phyloP scores from a whole-genome alignment of 2,797 vertebrate genomes.

The Distichodus sexfasciatus region DNA sequence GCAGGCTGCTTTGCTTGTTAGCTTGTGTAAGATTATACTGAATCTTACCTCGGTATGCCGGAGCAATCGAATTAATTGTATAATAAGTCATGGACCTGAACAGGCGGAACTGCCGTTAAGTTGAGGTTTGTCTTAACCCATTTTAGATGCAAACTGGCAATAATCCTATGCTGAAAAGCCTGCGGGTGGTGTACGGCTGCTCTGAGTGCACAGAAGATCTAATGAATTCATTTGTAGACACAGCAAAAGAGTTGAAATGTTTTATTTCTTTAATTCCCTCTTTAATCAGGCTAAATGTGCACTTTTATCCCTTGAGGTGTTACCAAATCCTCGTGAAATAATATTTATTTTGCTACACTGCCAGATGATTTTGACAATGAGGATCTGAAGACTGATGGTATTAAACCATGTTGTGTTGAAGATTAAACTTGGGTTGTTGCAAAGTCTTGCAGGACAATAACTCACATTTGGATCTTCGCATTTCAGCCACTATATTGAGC shows the following conservation, averaged over 20 bases:
- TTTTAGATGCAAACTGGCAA: constrained; percentile 10
- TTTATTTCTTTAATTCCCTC: neutral
- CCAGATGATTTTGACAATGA: constrained; percentile 6
- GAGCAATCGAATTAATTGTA: constrained; percentile 1
- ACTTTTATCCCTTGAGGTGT: constrained; percentile 9
- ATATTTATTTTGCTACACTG: constrained; percentile 19
- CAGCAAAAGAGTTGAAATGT: constrained; percentile 2
- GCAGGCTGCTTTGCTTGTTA: constrained; percentile 7
- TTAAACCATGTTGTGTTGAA: neutral
- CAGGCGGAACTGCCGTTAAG: constrained; percentile 5
- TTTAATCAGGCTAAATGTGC: constrained; percentile 11
- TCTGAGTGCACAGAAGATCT: constrained; percentile 2
- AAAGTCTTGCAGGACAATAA: neutral
- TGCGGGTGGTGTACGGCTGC: constrained; percentile 2
- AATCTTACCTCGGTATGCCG: neutral
- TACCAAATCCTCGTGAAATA: neutral
- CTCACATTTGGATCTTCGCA: neutral
- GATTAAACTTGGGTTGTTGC: neutral
- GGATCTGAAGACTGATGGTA: neutral
- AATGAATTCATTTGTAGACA: neutral
- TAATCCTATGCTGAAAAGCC: constrained; percentile 2
- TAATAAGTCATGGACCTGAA: neutral
- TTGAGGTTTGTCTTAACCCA: constrained; percentile 10
- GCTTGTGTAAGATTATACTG: neutral
- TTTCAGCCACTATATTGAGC: neutral